Evolutionary conservation across 2,888 invertebrate species (phyloP).

Genomic region (Panopea generosa): DNA sequence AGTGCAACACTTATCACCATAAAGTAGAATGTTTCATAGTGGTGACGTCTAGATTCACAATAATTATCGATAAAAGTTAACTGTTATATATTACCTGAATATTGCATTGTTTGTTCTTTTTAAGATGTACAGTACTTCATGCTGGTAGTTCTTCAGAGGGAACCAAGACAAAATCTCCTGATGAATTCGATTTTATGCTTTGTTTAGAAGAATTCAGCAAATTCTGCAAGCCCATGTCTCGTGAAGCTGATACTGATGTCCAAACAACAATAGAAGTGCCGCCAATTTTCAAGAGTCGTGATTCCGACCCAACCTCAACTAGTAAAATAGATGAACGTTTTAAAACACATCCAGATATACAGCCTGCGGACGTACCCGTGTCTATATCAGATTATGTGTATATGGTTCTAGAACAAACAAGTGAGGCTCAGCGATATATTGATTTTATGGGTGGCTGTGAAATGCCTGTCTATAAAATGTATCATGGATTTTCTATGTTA

Average conservation of each 20-base stretch:
- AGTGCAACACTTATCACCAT: too few species aligned
- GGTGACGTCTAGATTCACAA: too few species aligned
- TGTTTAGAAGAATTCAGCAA: constrained; percentile 46
- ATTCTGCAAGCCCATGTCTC: constrained; percentile 3
- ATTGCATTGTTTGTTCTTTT: too few species aligned
- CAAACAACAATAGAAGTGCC: too few species aligned
- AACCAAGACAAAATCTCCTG: constrained; percentile 47
- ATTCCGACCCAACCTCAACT: too few species aligned
- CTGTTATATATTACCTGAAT: too few species aligned
- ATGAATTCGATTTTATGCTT: constrained; percentile 59
- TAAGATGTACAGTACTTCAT: constrained; percentile 36
- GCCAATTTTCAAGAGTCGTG: too few species aligned
- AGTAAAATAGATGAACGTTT: too few species aligned
- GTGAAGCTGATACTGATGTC: background rate
- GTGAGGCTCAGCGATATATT: constrained; percentile 1
- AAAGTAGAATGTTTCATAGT: too few species aligned
- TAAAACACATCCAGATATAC: background rate
- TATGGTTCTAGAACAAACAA: constrained; percentile 21
- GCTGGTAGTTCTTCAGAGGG: constrained; percentile 57
- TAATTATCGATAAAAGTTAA: too few species aligned
- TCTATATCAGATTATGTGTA: constrained; percentile 44
- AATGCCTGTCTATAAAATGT: constrained; percentile 44
- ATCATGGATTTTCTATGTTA: constrained; percentile 28
- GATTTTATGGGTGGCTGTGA: background rate
- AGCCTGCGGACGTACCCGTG: background rate